phyloP scores from a whole-genome alignment of 1,140 invertebrate genomes.

The Leptinotarsa lineolata region DNA sequence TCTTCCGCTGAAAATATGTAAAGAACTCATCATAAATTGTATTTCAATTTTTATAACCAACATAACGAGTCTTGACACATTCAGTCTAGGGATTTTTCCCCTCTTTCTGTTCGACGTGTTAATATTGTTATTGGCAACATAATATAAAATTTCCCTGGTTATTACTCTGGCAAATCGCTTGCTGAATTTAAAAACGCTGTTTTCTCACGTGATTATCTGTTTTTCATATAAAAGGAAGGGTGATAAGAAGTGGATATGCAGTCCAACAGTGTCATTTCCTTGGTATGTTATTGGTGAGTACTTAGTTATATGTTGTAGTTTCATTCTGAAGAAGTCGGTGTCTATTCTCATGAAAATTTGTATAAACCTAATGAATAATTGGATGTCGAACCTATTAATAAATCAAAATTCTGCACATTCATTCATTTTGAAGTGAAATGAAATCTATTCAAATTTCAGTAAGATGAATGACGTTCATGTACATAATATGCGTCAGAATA shows the following conservation, averaged over 20 bases:
- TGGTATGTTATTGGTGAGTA: background rate
- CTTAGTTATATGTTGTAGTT: background rate
- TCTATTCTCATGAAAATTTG: too few species aligned
- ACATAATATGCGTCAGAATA: too few species aligned
- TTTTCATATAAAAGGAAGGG: constrained; percentile 11
- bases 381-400: too few species aligned
- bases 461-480: too few species aligned
- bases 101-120: background rate
- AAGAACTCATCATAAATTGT: constrained; percentile 1
- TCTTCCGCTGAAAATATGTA: too few species aligned
- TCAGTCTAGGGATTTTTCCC: constrained; percentile 12
- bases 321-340: too few species aligned
- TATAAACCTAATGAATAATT: too few species aligned
- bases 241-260: background rate
- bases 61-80: constrained; percentile 16
- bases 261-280: background rate
- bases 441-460: too few species aligned
- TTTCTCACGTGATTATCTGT: background rate
- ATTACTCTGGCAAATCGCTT: constrained; percentile 6
- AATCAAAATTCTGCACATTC: too few species aligned
- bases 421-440: too few species aligned
- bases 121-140: constrained; percentile 24
- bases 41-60: background rate
- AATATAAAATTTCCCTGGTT: constrained; percentile 13
- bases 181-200: constrained; percentile 9